Conservation (phyloP, 2,113 vertebrate species). For the Penelope pileata region DNA sequence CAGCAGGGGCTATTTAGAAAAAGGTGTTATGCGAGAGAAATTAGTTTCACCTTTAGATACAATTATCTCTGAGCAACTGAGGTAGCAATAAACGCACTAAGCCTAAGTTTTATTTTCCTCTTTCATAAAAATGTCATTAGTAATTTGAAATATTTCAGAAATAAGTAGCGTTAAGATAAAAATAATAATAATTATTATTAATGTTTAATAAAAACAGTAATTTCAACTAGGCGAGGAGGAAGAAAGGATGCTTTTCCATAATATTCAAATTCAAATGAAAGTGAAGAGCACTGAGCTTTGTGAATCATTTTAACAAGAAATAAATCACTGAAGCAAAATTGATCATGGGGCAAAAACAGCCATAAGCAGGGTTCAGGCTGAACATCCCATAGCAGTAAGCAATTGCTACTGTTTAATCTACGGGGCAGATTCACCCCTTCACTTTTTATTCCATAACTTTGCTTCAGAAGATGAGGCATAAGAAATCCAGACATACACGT, state of each 20-base stretch:
- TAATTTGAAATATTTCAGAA: neutral
- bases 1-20: neutral
- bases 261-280: neutral
- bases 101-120: neutral
- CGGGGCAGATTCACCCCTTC: neutral
- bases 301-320: neutral
- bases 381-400: neutral
- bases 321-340: neutral
- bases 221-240: neutral
- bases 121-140: neutral
- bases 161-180: neutral
- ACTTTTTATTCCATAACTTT: neutral
- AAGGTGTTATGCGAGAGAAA: neutral
- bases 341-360: fast-evolving
- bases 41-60: neutral
- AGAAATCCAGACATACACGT: neutral
- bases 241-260: neutral
- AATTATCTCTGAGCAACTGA: neutral
- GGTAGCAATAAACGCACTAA: neutral
- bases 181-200: too few species aligned
- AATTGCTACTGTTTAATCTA: neutral
- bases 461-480: neutral
- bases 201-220: neutral
- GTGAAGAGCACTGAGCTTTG: neutral
- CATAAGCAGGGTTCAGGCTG: neutral